Conservation (phyloP, 2,888 invertebrate genomes). For the Pristionchus maxplancki region DNA sequence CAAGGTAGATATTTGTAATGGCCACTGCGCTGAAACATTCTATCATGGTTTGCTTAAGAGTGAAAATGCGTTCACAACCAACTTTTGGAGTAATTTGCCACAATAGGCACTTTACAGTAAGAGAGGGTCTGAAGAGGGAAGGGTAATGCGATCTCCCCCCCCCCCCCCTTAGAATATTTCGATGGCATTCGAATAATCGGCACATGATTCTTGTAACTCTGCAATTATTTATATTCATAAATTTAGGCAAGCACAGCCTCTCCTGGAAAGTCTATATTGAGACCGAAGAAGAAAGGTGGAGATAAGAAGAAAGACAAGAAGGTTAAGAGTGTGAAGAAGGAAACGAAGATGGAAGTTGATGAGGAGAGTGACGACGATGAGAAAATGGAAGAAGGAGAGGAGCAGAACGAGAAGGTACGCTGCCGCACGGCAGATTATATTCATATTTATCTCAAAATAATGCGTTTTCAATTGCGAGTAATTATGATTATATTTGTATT, state of each 20-base stretch:
- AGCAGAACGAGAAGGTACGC: conserved; percentile 46
- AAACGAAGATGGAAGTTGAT: conserved; percentile 22
- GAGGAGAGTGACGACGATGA: conserved; percentile 36
- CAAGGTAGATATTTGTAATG: conserved; percentile 39
- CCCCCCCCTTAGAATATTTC: no score
- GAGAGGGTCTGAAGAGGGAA: no score
- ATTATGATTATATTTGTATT: no score
- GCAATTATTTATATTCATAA: no score
- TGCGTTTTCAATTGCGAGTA: no score
- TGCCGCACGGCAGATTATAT: background rate
- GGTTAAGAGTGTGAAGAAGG: conserved; percentile 3
- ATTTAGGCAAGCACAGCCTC: conserved; percentile 62
- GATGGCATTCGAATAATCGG: no score
- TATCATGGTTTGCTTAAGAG: no score
- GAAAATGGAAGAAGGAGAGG: conserved; percentile 36
- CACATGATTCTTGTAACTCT: no score
- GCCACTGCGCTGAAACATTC: no score
- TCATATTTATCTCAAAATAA: background rate
- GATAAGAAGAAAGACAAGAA: conserved; percentile 48
- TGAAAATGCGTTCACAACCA: no score
- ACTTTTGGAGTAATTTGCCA: background rate
- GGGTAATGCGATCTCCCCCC: no score
- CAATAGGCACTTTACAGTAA: no score
- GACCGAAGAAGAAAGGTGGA: conserved; percentile 42
- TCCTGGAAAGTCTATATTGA: conserved; percentile 57